Conservation (phyloP, 2,113 vertebrate species). For the Opisthocomus hoazin region DNA sequence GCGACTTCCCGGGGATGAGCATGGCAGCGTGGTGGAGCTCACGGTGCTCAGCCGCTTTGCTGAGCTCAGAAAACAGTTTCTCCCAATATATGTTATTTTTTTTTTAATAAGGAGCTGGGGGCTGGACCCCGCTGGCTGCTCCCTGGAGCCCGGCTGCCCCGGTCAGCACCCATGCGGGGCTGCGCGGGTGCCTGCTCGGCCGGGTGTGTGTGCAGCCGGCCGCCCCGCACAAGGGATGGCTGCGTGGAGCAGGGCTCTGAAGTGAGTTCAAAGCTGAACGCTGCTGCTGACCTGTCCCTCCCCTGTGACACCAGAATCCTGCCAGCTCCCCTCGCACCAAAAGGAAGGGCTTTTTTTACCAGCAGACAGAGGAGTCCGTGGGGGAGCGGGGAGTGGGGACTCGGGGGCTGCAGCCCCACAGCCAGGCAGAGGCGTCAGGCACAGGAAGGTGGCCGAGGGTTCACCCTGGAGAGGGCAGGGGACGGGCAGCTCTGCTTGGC, state of each 20-base stretch:
- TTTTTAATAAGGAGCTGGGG: neutral
- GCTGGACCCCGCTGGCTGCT: rapidly evolving
- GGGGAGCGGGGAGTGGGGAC: neutral
- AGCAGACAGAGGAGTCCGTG: neutral
- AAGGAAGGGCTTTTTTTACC: neutral
- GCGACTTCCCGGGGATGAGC: neutral
- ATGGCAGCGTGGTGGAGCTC: neutral
- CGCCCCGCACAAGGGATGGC: neutral
- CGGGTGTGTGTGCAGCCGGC: rapidly evolving
- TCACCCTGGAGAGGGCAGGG: neutral
- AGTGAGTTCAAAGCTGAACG: neutral
- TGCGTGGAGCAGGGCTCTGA: neutral
- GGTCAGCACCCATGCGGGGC: neutral
- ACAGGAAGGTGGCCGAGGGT: neutral
- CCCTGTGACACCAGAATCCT: neutral
- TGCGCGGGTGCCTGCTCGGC: rapidly evolving
- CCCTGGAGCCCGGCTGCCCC: rapidly evolving
- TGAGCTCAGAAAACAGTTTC: neutral
- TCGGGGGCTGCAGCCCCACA: neutral
- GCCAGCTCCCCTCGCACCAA: neutral
- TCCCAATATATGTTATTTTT: too few species aligned
- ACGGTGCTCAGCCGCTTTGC: neutral
- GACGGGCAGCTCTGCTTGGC: neutral
- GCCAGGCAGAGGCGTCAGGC: neutral
- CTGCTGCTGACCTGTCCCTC: neutral